A percentile compares a stretch with the other conserved stretches of the same genome.
These are phyloP conservation scores for Idaea aversata DNA, from an alignment of 2,888 invertebrate genomes.

Conservation along the genomic window DNA sequence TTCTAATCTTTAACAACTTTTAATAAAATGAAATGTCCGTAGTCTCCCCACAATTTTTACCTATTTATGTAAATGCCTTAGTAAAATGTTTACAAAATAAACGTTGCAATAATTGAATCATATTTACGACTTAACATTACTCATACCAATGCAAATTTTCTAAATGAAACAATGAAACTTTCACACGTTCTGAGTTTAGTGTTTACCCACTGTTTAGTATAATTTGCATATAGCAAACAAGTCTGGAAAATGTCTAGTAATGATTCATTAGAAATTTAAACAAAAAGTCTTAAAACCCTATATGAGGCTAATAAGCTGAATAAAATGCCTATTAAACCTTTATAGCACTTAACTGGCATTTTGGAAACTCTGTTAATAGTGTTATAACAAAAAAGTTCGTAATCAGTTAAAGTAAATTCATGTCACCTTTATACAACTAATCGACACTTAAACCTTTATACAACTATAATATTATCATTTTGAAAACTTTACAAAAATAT, in stretches of 20 bases:
- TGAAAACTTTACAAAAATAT: too few relatives aligned
- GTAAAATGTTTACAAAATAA: not conserved
- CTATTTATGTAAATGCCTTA: not conserved
- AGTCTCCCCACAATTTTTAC: too few relatives aligned
- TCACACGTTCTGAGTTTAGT: conserved; percentile 25
- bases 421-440: too few relatives aligned
- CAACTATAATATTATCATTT: too few relatives aligned
- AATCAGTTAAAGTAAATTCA: too few relatives aligned
- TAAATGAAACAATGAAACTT: conserved; percentile 26
- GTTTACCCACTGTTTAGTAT: conserved; percentile 24
- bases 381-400: too few relatives aligned
- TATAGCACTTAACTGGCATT: not conserved
- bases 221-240: not conserved
- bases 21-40: too few relatives aligned
- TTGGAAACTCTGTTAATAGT: too few relatives aligned
- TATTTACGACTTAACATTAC: not conserved
- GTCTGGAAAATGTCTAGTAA: not conserved
- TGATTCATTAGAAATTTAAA: not conserved
- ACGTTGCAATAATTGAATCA: not conserved
- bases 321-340: not conserved
- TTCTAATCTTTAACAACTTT: too few relatives aligned
- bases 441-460: too few relatives aligned
- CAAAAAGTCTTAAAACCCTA: not conserved
- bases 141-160: conserved; percentile 11
- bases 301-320: not conserved